Evolutionary conservation across 2,888 invertebrate genomes (phyloP).

Genomic region (Phania funesta): DNA sequence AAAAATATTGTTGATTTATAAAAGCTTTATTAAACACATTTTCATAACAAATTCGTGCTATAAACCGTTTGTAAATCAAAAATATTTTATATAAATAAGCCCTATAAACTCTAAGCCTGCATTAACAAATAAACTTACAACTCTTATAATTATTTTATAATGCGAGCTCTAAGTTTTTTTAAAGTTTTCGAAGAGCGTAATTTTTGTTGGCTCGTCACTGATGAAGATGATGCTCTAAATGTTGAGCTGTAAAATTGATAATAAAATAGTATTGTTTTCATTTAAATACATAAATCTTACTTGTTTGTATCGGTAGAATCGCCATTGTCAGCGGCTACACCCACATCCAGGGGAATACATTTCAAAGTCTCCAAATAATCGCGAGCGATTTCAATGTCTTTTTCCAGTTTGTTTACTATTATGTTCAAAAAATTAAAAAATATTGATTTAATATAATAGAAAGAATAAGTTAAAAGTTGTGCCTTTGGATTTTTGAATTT

Average conservation of each 20-base stretch:
- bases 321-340: background rate
- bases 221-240: conserved; percentile 44
- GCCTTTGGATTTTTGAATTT: too few species aligned
- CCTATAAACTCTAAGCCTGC: conserved; percentile 16
- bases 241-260: conserved; percentile 36
- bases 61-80: background rate
- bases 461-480: too few species aligned
- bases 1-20: too few species aligned
- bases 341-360: conserved; percentile 27
- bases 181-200: conserved; percentile 14
- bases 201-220: background rate
- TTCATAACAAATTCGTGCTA: too few species aligned
- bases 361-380: conserved; percentile 72
- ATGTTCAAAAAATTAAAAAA: background rate
- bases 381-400: conserved; percentile 75
- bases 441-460: background rate
- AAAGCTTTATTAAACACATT: too few species aligned
- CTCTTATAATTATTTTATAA: conserved; percentile 14
- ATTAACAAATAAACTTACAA: conserved; percentile 17
- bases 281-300: conserved; percentile 22
- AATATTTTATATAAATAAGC: background rate
- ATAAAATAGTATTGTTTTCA: background rate
- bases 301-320: conserved; percentile 40
- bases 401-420: conserved; percentile 75
- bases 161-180: conserved; percentile 38